Conservation (phyloP, 2,797 vertebrate genomes). For the Scolopax rusticola region DNA sequence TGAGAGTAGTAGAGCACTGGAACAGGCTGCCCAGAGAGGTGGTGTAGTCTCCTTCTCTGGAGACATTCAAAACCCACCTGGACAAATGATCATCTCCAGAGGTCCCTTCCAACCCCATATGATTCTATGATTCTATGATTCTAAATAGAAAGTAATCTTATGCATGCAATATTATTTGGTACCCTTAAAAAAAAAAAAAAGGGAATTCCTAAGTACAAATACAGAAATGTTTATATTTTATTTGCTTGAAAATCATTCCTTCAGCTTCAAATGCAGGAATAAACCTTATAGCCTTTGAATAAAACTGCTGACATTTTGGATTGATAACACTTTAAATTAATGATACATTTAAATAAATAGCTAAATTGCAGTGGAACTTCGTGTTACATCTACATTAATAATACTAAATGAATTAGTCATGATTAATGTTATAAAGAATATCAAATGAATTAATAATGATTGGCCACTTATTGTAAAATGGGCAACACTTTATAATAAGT, state of each 20-base stretch:
- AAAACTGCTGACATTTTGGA: slow-evolving; percentile 36
- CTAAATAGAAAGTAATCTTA: background rate
- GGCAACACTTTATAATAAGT: slow-evolving; percentile 72
- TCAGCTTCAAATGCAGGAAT: background rate
- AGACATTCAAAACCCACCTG: no score
- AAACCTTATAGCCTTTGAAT: background rate
- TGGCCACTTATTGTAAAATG: slow-evolving; percentile 63
- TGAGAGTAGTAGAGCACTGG: no score
- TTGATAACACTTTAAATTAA: slow-evolving; percentile 66
- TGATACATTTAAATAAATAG: slow-evolving; percentile 72
- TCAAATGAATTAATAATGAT: slow-evolving; percentile 72
- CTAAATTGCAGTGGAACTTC: slow-evolving; percentile 49
- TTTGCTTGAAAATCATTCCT: background rate
- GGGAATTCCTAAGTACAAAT: background rate
- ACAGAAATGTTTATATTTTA: background rate
- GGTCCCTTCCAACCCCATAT: no score
- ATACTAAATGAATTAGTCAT: slow-evolving; percentile 62
- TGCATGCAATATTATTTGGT: background rate
- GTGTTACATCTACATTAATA: slow-evolving; percentile 64
- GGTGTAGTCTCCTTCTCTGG: no score
- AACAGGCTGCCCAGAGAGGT: no score
- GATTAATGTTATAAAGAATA: slow-evolving; percentile 64
- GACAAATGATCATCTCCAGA: no score
- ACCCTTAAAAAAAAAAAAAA: background rate
- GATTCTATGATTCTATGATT: no score